Conservation (phyloP, 2,113 vertebrate genomes). For the Hiodon tergisus region DNA sequence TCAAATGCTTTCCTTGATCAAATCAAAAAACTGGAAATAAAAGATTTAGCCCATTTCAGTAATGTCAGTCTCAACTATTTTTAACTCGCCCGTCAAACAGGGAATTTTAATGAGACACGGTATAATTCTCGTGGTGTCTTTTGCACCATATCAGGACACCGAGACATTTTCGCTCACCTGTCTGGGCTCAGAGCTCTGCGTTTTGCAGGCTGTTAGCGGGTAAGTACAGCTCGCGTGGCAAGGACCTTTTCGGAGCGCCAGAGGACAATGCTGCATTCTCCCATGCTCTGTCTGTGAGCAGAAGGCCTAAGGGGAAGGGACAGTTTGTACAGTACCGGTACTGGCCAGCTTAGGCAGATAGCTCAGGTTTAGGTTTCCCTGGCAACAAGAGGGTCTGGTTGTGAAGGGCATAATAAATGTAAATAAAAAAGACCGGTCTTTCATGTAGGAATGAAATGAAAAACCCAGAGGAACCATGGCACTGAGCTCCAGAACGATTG, state of each 20-base stretch:
- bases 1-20: no score
- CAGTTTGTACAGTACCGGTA: not conserved
- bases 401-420: conserved; percentile 32
- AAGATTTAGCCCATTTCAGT: not conserved
- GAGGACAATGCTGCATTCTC: not conserved
- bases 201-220: not conserved
- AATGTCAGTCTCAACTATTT: no score
- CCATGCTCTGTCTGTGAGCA: not conserved
- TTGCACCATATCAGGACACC: not conserved
- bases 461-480: conserved; percentile 7
- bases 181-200: not conserved
- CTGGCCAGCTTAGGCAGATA: conserved; percentile 12
- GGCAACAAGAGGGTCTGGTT: conserved; percentile 36
- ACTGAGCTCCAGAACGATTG: not conserved
- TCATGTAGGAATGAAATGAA: conserved; percentile 20
- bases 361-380: conserved; percentile 32
- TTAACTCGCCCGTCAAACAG: not conserved
- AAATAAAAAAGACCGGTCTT: conserved; percentile 27
- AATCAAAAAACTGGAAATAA: not conserved
- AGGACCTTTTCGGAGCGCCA: not conserved
- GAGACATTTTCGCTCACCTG: not conserved
- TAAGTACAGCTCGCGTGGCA: no score
- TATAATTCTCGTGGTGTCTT: not conserved
- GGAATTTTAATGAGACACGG: not conserved
- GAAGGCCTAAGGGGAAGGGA: not conserved